These are phyloP conservation scores for Ichneumoninae sp. DNA, from an alignment of 2,888 invertebrate genomes.

Conservation along the genomic window DNA sequence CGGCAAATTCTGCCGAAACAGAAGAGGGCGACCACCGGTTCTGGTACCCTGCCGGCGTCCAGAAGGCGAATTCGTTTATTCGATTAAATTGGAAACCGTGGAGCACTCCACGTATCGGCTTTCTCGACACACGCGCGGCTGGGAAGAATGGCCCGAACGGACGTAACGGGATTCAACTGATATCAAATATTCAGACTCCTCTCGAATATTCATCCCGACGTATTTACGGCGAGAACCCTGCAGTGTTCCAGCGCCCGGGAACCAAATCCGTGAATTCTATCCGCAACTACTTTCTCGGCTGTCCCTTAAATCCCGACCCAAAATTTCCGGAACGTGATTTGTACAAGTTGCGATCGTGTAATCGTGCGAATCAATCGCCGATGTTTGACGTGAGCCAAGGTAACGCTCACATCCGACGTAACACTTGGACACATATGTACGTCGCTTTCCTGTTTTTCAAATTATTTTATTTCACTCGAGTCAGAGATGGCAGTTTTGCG, in stretches of 20 bases:
- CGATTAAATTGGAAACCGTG: slow-evolving; percentile 70
- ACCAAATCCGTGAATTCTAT: too few relatives aligned
- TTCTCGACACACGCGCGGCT: slow-evolving; percentile 44
- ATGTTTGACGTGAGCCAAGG: too few relatives aligned
- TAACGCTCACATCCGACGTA: too few relatives aligned
- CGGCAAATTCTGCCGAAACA: slow-evolving; percentile 17
- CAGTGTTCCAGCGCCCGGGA: too few relatives aligned
- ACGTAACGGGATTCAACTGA: slow-evolving; percentile 33
- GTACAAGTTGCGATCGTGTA: too few relatives aligned
- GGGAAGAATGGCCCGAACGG: background rate
- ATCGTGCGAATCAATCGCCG: too few relatives aligned
- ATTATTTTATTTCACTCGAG: too few relatives aligned
- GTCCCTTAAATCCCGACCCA: too few relatives aligned
- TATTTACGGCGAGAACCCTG: background rate
- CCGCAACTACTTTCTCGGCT: background rate
- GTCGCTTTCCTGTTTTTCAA: too few relatives aligned
- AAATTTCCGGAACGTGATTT: too few relatives aligned
- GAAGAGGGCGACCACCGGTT: slow-evolving; percentile 1
- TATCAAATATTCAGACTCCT: slow-evolving; percentile 54
- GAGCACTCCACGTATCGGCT: slow-evolving; percentile 58
- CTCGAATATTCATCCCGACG: slow-evolving; percentile 36
- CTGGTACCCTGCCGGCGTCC: slow-evolving; percentile 50
- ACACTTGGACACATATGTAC: too few relatives aligned
- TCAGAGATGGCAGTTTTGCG: too few relatives aligned
- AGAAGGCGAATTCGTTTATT: slow-evolving; percentile 69